Evolutionary conservation across 37 sponge, comb jelly and placozoan genomes (phyloP).

Genomic region (Beroe forskalii): DNA sequence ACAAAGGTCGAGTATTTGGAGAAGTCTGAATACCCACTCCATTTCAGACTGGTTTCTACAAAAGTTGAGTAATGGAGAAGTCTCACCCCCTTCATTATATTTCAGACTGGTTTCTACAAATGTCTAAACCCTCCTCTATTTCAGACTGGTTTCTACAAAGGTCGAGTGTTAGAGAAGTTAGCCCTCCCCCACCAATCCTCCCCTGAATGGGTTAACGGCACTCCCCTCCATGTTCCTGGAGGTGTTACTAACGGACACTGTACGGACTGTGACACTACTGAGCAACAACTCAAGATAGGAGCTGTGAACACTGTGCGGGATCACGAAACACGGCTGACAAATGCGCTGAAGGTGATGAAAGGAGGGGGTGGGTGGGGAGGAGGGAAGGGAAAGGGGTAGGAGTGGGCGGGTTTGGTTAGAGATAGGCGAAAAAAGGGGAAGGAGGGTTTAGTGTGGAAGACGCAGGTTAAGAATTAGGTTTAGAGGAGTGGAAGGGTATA

Average conservation of each 20-base stretch:
- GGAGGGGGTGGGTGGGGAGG: not conserved
- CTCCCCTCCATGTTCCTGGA: not conserved
- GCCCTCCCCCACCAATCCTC: conserved; percentile 32
- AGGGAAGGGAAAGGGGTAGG: not conserved
- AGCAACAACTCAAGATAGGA: conserved; percentile 12
- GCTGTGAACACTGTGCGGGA: conserved; percentile 45
- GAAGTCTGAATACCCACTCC: not conserved
- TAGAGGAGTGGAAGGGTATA: no score
- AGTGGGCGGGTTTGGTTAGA: no score
- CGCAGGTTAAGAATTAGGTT: no score
- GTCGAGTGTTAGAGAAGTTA: conserved; percentile 8
- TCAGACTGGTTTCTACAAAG: conserved; percentile 45
- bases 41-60: conserved; percentile 45
- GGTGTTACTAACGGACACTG: conserved; percentile 19
- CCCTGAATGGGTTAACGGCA: conserved; percentile 42
- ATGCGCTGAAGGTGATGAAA: conserved; percentile 10
- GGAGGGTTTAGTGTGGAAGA: no score
- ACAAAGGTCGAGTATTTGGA: no score
- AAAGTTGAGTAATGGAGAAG: not conserved
- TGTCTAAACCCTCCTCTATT: not conserved
- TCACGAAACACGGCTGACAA: conserved; percentile 2
- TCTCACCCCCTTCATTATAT: not conserved
- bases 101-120: no score
- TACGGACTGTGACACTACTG: conserved; percentile 35
- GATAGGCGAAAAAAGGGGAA: no score